A percentile compares a stretch with the other conserved stretches of the same genome.
These are phyloP conservation scores for Hypena proboscidalis DNA, from an alignment of 2,888 invertebrate species.

Conservation along the genomic window DNA sequence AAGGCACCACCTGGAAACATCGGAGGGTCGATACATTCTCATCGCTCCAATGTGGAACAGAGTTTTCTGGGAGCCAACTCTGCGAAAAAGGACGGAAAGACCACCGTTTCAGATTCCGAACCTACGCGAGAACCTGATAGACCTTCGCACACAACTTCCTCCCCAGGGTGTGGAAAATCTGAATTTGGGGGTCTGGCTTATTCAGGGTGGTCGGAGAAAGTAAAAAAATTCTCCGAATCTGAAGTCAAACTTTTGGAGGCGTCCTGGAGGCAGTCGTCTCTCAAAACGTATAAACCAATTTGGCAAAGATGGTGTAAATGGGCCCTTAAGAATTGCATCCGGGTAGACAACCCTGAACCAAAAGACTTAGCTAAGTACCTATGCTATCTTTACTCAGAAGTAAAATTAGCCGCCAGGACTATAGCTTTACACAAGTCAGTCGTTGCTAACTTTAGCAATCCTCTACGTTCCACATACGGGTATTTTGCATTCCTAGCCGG, in stretches of 20 bases:
- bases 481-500: no score
- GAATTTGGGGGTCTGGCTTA: neutral
- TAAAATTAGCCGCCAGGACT: neutral
- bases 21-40: constrained; percentile 24
- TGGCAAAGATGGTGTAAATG: constrained; percentile 15
- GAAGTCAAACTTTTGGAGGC: neutral
- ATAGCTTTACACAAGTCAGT: constrained; percentile 4
- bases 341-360: constrained; percentile 1
- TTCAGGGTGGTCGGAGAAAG: neutral
- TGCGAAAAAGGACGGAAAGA: constrained; percentile 13
- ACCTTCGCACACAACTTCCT: neutral
- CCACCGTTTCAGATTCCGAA: neutral
- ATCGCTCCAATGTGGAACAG: constrained; percentile 28
- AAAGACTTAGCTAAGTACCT: neutral
- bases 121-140: constrained; percentile 7
- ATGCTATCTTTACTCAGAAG: neutral
- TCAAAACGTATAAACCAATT: constrained; percentile 29
- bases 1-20: constrained; percentile 25
- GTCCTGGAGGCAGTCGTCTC: constrained; percentile 30
- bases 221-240: neutral
- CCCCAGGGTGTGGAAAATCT: constrained; percentile 13
- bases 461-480: no score
- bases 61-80: constrained; percentile 26
- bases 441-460: constrained; percentile 1
- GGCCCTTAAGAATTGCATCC: neutral